phyloP scores from a whole-genome alignment of 2,113 vertebrate species.

The Furnarius figulus region DNA sequence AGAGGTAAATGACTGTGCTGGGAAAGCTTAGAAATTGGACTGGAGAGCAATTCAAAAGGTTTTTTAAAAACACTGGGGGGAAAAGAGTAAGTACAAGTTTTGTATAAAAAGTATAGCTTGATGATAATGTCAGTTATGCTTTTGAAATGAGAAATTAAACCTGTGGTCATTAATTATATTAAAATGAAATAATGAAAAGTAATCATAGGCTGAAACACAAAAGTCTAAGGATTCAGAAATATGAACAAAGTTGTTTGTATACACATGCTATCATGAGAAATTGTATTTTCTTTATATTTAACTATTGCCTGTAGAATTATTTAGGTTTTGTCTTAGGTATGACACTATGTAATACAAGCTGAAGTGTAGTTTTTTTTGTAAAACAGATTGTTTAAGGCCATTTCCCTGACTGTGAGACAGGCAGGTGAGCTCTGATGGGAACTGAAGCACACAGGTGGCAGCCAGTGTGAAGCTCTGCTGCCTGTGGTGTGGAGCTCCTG shows the following conservation, averaged over 20 bases:
- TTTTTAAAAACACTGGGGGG: neutral
- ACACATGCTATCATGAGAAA: neutral
- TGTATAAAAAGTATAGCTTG: neutral
- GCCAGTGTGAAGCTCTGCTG: neutral
- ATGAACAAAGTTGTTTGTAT: neutral
- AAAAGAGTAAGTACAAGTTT: neutral
- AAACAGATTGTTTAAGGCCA: neutral
- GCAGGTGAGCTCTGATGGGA: neutral
- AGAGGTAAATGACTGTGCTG: conserved; percentile 44
- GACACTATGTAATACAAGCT: neutral
- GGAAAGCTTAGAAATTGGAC: neutral
- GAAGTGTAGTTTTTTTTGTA: neutral
- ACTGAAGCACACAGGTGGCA: neutral
- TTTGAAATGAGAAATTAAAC: neutral
- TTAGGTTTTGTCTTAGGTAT: neutral
- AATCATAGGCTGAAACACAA: neutral
- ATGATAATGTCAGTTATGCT: neutral
- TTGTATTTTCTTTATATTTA: neutral
- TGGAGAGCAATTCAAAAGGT: conserved; percentile 1
- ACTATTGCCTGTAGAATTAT: neutral
- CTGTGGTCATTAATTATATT: neutral
- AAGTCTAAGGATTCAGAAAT: neutral
- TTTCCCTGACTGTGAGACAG: neutral
- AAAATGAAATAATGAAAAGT: neutral
- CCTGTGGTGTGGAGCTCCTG: too few species aligned